Conservation (phyloP, 2,797 vertebrate species). For the Trematomus bernacchii region DNA sequence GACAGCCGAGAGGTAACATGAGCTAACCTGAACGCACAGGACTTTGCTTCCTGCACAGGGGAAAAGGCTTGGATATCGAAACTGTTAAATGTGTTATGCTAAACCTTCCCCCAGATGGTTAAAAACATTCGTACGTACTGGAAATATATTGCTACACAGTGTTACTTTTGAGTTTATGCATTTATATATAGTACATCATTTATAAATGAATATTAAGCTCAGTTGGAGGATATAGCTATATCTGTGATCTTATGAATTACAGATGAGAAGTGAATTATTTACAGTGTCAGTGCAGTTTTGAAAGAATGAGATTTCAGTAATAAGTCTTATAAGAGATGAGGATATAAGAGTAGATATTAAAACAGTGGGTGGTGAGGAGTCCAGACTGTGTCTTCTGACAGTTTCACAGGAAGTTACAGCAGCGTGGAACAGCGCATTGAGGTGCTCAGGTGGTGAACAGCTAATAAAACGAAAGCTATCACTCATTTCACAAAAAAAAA, state of each 20-base stretch:
- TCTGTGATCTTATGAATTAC: slow-evolving; percentile 46
- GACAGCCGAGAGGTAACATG: slow-evolving; percentile 77
- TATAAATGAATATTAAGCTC: slow-evolving; percentile 77
- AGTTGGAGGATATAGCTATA: slow-evolving; percentile 70
- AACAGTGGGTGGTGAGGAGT: slow-evolving; percentile 33
- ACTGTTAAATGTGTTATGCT: slow-evolving; percentile 61
- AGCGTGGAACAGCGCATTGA: slow-evolving; percentile 54
- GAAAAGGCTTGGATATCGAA: slow-evolving; percentile 63
- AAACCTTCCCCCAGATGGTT: slow-evolving; percentile 69
- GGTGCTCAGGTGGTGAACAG: slow-evolving; percentile 56
- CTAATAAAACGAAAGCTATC: slow-evolving; percentile 54
- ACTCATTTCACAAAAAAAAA: slow-evolving; percentile 53
- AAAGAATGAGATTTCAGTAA: slow-evolving; percentile 46
- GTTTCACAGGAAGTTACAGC: slow-evolving; percentile 62
- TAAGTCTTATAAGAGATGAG: slow-evolving; percentile 37
- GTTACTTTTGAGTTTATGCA: slow-evolving; percentile 71
- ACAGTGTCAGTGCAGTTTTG: slow-evolving; percentile 71
- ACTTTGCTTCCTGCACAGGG: slow-evolving; percentile 63
- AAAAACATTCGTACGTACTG: slow-evolving; percentile 81
- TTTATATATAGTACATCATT: slow-evolving; percentile 63
- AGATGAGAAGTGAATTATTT: slow-evolving; percentile 65
- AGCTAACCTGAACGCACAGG: slow-evolving; percentile 82
- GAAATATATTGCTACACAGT: slow-evolving; percentile 87
- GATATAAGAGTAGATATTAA: slow-evolving; percentile 42
- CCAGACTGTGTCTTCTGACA: slow-evolving; percentile 44